phyloP scores from a whole-genome alignment of 2,113 vertebrate species.

The Beaufortia kweichowensis region DNA sequence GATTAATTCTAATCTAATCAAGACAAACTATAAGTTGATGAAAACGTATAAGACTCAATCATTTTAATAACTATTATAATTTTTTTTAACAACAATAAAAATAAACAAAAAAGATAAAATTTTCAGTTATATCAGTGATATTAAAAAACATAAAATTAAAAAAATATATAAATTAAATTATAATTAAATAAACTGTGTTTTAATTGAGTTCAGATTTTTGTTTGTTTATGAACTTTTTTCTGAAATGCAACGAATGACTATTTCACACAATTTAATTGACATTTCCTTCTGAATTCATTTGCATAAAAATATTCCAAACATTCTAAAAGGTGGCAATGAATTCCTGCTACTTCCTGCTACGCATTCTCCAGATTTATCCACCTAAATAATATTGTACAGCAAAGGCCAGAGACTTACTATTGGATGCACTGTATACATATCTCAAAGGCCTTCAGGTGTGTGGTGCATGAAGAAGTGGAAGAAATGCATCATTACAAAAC shows the following conservation, averaged over 20 bases:
- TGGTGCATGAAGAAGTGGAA: neutral
- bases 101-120: too few species aligned
- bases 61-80: too few species aligned
- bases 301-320: neutral
- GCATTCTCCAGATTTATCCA: neutral
- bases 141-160: too few species aligned
- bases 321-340: neutral
- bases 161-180: too few species aligned
- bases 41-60: too few species aligned
- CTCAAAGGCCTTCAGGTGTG: conserved; percentile 3
- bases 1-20: too few species aligned
- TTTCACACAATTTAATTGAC: neutral
- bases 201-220: too few species aligned
- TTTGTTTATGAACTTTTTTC: too few species aligned
- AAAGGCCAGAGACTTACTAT: neutral
- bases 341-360: neutral
- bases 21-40: too few species aligned
- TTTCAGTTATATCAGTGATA: too few species aligned
- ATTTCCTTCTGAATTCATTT: neutral
- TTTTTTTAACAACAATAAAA: too few species aligned
- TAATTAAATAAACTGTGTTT: too few species aligned
- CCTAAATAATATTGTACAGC: neutral
- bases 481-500: conserved; percentile 16
- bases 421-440: neutral
- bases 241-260: neutral